phyloP scores from a whole-genome alignment of 2,888 invertebrate genomes.

The Ischnura elegans region DNA sequence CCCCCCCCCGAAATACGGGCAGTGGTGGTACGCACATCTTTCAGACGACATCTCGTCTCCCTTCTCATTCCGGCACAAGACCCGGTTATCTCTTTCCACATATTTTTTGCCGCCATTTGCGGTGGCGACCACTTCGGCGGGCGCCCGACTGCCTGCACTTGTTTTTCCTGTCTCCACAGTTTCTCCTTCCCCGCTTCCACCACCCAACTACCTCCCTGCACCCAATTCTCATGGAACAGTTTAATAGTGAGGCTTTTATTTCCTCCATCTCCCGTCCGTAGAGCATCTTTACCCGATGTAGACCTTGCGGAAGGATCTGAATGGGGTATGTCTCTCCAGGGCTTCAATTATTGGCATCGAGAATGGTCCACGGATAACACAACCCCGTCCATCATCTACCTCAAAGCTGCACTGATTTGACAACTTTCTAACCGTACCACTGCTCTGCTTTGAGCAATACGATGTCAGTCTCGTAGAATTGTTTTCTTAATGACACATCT shows the following conservation, averaged over 20 bases:
- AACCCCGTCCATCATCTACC: not conserved
- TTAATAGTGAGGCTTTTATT: not conserved
- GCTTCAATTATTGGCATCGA: not conserved
- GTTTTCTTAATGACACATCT: no score
- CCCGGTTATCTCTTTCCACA: not conserved
- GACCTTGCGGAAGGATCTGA: not conserved
- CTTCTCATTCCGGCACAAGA: not conserved
- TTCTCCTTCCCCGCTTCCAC: not conserved
- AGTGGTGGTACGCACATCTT: not conserved
- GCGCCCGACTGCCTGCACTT: not conserved
- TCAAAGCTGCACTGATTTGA: no score
- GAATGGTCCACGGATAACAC: not conserved
- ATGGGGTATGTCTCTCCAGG: not conserved
- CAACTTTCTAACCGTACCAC: no score
- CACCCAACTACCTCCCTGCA: not conserved
- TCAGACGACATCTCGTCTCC: constrained; percentile 11
- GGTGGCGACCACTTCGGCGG: not conserved
- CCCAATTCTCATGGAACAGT: not conserved
- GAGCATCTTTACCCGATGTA: not conserved
- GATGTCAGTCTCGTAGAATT: no score
- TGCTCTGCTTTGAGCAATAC: no score
- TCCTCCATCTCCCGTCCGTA: not conserved
- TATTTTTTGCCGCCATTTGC: constrained; percentile 31
- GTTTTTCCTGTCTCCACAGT: not conserved
- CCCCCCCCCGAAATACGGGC: no score